phyloP scores from a whole-genome alignment of 2,113 vertebrate species.

The Nymphicus hollandicus region DNA sequence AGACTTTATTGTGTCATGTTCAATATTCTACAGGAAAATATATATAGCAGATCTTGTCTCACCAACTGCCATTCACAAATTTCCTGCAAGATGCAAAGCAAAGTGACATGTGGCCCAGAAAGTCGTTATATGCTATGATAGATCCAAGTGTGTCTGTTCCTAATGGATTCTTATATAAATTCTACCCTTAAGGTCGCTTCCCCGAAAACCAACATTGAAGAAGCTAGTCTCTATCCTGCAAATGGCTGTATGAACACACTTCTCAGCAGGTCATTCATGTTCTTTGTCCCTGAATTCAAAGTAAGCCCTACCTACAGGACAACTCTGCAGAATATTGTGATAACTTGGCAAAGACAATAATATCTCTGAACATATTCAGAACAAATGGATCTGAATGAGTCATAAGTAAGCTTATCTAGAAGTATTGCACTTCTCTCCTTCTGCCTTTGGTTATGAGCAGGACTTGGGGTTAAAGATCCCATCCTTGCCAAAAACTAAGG shows the following conservation, averaged over 20 bases:
- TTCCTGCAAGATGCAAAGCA: conserved; percentile 39
- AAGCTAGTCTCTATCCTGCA: background rate
- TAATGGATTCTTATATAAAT: background rate
- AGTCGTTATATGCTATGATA: conserved; percentile 32
- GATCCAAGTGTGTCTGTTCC: background rate
- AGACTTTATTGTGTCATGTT: conserved; percentile 60
- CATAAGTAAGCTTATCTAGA: background rate
- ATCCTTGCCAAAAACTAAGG: background rate
- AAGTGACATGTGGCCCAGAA: conserved; percentile 30
- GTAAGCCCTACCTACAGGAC: background rate
- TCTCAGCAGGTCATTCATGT: background rate
- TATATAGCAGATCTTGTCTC: conserved; percentile 35
- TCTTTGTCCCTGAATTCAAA: background rate
- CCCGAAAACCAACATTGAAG: background rate
- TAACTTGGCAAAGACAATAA: background rate
- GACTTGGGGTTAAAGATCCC: background rate
- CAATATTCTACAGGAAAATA: conserved; percentile 49
- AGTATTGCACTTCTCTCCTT: background rate
- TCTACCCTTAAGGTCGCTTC: conserved; percentile 6
- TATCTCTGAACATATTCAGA: background rate
- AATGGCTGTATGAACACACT: background rate
- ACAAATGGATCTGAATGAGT: background rate
- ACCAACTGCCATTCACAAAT: conserved; percentile 60
- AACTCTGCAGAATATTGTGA: background rate
- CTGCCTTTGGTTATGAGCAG: background rate